Percentiles rank a stretch among this genome's conserved stretches.
phyloP scores from a whole-genome alignment of 1,140 invertebrate species.

The Aradophagus sp. region DNA sequence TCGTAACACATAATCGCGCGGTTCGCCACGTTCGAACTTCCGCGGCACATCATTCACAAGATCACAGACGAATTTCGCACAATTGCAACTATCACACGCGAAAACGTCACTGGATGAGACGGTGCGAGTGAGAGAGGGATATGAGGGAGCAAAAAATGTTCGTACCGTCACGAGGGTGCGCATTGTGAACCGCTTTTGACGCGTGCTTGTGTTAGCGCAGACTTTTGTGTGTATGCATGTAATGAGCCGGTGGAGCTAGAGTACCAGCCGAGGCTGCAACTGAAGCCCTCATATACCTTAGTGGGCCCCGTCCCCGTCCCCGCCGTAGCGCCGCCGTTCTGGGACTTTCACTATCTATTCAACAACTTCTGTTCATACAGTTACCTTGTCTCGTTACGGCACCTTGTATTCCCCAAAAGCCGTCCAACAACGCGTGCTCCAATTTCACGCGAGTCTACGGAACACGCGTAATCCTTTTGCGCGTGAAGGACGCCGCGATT shows the following conservation, averaged over 20 bases:
- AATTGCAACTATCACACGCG: neutral
- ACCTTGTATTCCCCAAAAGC: constrained; percentile 65
- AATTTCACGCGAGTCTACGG: no score
- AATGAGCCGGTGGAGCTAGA: constrained; percentile 72
- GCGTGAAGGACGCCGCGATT: no score
- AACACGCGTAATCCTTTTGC: no score
- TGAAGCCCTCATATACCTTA: constrained; percentile 75
- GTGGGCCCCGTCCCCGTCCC: constrained; percentile 61
- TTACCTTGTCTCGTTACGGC: constrained; percentile 67
- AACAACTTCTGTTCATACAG: constrained; percentile 60
- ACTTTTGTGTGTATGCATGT: constrained; percentile 62
- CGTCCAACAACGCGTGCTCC: constrained; percentile 46
- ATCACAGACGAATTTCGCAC: no score
- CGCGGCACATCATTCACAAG: no score
- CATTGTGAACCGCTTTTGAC: constrained; percentile 57
- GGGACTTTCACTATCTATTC: constrained; percentile 74
- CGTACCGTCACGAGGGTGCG: constrained; percentile 66
- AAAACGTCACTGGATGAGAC: constrained; percentile 8
- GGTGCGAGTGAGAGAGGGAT: no score
- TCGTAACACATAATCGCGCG: no score
- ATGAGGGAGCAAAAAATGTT: constrained; percentile 47
- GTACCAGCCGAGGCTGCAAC: constrained; percentile 68
- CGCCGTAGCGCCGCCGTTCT: constrained; percentile 52
- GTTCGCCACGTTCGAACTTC: no score
- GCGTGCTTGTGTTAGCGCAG: constrained; percentile 28